These are phyloP conservation scores for Colletes latitarsis DNA, from an alignment of 1,140 invertebrate genomes.

Conservation along the genomic window DNA sequence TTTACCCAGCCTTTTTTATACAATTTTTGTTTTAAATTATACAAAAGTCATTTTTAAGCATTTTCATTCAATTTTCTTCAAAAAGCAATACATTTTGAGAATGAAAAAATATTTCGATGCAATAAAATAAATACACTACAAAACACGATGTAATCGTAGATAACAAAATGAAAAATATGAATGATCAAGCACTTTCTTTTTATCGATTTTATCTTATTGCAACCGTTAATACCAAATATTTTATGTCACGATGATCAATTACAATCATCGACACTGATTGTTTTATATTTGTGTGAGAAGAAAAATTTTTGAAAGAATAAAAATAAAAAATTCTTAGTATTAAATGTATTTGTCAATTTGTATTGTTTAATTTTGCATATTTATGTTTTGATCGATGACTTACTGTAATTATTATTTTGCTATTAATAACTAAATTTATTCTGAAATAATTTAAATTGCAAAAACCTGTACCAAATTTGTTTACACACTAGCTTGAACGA, in stretches of 20 bases:
- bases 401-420: no score
- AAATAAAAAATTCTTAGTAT: background rate
- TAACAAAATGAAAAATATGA: background rate
- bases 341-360: no score
- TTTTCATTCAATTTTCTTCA: no score
- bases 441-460: no score
- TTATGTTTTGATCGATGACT: no score
- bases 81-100: background rate
- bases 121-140: background rate
- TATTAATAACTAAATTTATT: no score
- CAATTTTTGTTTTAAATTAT: no score
- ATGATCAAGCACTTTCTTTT: background rate
- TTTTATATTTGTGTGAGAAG: background rate
- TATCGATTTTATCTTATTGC: background rate
- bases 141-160: constrained; percentile 2
- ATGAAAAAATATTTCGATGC: constrained; percentile 25
- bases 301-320: background rate
- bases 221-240: background rate
- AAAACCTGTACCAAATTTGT: no score
- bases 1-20: no score
- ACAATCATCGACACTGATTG: background rate
- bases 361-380: no score
- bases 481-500: no score
- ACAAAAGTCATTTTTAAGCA: no score
- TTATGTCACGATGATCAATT: background rate